Evolutionary conservation across 1,140 invertebrate species (phyloP).

Genomic region (Telenomus remus): DNA sequence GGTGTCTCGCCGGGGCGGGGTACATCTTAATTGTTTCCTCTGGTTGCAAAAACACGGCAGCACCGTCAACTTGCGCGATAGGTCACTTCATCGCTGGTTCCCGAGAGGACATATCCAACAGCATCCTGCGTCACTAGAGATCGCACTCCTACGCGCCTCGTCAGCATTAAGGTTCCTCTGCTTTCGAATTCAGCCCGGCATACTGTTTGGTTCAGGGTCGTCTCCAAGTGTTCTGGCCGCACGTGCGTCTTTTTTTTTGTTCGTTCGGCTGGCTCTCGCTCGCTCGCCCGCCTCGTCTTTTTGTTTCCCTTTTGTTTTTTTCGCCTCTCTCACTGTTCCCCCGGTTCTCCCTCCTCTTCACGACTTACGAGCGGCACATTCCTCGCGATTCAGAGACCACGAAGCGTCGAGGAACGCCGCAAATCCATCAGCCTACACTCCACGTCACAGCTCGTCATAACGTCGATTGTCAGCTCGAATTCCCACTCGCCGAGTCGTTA

Average conservation of each 20-base stretch:
- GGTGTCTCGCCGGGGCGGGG: conserved; percentile 78
- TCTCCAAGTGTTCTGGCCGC: conserved; percentile 51
- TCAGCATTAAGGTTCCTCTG: conserved; percentile 59
- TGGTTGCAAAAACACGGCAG: conserved; percentile 43
- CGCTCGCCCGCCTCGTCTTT: conserved; percentile 8
- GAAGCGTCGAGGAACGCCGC: conserved; percentile 35
- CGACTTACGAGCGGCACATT: conserved; percentile 47
- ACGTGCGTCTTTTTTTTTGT: conserved; percentile 52
- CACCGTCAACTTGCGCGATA: conserved; percentile 47
- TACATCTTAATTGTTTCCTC: conserved; percentile 75
- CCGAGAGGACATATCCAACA: conserved; percentile 32
- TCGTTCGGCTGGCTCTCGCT: conserved; percentile 12
- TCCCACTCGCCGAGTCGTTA: conserved; percentile 27
- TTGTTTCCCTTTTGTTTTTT: conserved; percentile 13
- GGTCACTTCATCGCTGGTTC: conserved; percentile 66
- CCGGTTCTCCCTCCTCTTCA: conserved; percentile 19
- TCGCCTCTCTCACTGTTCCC: conserved; percentile 1
- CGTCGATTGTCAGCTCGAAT: conserved; percentile 40
- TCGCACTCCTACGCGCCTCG: conserved; percentile 45
- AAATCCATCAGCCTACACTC: conserved; percentile 44
- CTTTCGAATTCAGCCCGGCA: conserved; percentile 55
- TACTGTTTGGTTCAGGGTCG: conserved; percentile 52
- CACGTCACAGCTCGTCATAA: conserved; percentile 47
- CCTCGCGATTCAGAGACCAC: conserved; percentile 49
- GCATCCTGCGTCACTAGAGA: conserved; percentile 50